These are phyloP conservation scores for Eristalis intricaria DNA, from an alignment of 2,888 invertebrate species.

Conservation along the genomic window DNA sequence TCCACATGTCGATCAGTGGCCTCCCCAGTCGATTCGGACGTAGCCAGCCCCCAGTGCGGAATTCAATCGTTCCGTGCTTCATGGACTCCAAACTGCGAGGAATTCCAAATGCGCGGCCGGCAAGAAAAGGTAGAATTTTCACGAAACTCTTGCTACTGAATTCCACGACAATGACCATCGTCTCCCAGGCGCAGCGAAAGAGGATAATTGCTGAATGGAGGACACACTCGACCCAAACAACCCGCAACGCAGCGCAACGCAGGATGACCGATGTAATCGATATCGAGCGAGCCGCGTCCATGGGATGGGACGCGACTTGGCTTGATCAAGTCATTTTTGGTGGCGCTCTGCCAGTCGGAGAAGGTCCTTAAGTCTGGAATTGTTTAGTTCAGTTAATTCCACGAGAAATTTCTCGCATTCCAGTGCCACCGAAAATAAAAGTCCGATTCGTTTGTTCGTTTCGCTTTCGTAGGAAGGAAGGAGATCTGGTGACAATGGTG, in stretches of 20 bases:
- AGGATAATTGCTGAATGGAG: conserved; percentile 64
- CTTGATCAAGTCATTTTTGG: conserved; percentile 72
- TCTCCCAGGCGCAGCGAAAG: conserved; percentile 37
- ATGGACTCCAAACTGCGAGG: conserved; percentile 57
- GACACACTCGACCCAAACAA: neutral
- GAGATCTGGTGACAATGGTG: neutral
- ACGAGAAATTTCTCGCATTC: conserved; percentile 53
- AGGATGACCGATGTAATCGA: conserved; percentile 55
- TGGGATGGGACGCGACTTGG: conserved; percentile 15
- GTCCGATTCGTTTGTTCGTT: conserved; percentile 39
- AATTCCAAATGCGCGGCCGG: conserved; percentile 60
- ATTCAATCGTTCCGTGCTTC: conserved; percentile 51
- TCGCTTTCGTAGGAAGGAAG: conserved; percentile 9
- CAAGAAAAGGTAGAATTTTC: conserved; percentile 62
- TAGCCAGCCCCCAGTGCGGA: conserved; percentile 29
- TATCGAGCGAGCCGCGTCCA: conserved; percentile 20
- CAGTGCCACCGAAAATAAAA: conserved; percentile 65
- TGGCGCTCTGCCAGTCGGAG: conserved; percentile 61
- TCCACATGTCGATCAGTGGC: conserved; percentile 61
- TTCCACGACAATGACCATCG: conserved; percentile 67
- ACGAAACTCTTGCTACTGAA: conserved; percentile 67
- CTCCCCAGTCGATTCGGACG: conserved; percentile 39
- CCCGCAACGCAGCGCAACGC: neutral
- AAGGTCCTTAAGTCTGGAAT: conserved; percentile 67
- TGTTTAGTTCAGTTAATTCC: conserved; percentile 63